Percentiles rank a stretch among this genome's conserved stretches.
Conservation (phyloP, 2,113 vertebrate genomes). For the Lynx canadensis region DNA sequence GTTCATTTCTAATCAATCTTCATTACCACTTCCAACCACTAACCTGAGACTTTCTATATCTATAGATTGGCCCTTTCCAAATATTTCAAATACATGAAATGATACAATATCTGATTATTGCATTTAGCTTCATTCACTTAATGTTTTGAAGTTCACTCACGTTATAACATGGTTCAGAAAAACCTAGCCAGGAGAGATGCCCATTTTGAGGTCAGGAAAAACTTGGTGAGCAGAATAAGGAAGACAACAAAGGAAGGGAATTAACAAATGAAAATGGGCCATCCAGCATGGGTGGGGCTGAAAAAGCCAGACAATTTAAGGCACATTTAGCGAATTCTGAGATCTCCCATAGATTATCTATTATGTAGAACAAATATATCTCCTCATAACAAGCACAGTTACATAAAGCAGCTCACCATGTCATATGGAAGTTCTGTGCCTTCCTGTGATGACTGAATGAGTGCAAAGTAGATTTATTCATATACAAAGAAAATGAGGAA, state of each 20-base stretch:
- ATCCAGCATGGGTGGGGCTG: not conserved
- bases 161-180: not conserved
- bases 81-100: not conserved
- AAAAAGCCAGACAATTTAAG: conserved; percentile 40
- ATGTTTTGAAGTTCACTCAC: not conserved
- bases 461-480: conserved; percentile 2
- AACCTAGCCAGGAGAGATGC: not conserved
- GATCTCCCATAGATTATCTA: conserved; percentile 38
- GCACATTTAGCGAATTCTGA: conserved; percentile 55
- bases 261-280: conserved; percentile 55
- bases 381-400: not conserved
- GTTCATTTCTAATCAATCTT: not conserved
- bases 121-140: not conserved
- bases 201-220: conserved; percentile 32
- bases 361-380: conserved; percentile 47
- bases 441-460: conserved; percentile 32
- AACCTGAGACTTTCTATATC: not conserved
- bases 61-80: not conserved
- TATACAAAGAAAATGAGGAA: conserved; percentile 14
- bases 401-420: conserved; percentile 50
- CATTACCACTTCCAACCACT: not conserved
- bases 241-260: conserved; percentile 10
- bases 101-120: not conserved
- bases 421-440: conserved; percentile 6
- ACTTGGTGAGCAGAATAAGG: not conserved